Percentiles rank a stretch among this genome's conserved stretches.
Conservation (phyloP, 2,888 invertebrate genomes). For the Fissipunctia ypsillon region DNA sequence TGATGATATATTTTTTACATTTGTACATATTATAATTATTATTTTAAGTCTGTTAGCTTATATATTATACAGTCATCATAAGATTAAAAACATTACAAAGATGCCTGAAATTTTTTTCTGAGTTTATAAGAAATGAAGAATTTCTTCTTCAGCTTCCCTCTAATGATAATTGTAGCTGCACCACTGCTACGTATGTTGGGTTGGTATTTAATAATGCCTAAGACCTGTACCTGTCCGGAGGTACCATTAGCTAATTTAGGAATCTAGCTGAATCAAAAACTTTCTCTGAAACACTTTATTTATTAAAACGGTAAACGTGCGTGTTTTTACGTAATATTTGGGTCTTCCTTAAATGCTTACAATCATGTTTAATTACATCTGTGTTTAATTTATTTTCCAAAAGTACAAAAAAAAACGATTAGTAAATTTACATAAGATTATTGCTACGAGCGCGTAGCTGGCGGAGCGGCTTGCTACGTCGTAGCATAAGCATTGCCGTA, state of each 20-base stretch:
- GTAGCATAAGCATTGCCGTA: slow-evolving; percentile 10
- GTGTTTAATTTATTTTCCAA: too few relatives aligned
- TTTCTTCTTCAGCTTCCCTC: too few relatives aligned
- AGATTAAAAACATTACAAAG: too few relatives aligned
- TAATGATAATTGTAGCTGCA: too few relatives aligned
- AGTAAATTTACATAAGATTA: neutral
- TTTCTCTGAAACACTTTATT: slow-evolving; percentile 42
- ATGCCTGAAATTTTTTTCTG: too few relatives aligned
- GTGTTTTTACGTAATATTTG: neutral
- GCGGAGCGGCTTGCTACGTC: slow-evolving; percentile 30
- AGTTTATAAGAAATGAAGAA: too few relatives aligned
- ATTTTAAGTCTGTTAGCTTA: too few relatives aligned
- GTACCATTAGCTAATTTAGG: slow-evolving; percentile 55
- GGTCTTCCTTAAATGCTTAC: neutral
- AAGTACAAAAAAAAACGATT: neutral
- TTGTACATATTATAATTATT: too few relatives aligned
- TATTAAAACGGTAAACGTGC: slow-evolving; percentile 12
- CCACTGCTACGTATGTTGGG: slow-evolving; percentile 38
- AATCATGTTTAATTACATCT: neutral
- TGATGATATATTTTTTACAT: too few relatives aligned
- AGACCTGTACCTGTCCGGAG: slow-evolving; percentile 46
- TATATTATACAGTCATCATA: too few relatives aligned
- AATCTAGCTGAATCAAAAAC: slow-evolving; percentile 47
- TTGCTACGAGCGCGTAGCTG: slow-evolving; percentile 9
- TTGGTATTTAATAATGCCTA: slow-evolving; percentile 53